Base-by-base conservation (phyloP, 2,888 invertebrate species). In the Melitaea athalia region DNA sequence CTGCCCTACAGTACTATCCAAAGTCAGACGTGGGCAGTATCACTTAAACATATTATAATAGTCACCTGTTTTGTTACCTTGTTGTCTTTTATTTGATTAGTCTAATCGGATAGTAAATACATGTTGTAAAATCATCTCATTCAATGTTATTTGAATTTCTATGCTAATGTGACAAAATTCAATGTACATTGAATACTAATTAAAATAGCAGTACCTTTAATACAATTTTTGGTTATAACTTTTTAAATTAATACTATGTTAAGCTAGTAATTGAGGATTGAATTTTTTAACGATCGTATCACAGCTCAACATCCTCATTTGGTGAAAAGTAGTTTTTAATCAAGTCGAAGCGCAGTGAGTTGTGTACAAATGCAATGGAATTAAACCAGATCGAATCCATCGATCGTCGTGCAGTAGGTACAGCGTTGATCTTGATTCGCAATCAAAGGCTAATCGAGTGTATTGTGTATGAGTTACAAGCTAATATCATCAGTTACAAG, bases 291-390 rank as follows among this genome's bases (percentile, higher is more conserved):
- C 14, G 24, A 53, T 53, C 31, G 31, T 24, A 31, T 11, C 17
- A 33, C n/a, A 3, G 31, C 7, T 55, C 59, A 60, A 60, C 61
- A 63, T 33, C 68, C 47, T 67, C 17, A 62, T 60, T 55, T 43
- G 55, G 49, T 62, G 45, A 57, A 61, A 70, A 66, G 68, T 63
- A 65, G 55, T 71, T 71, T 70, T 68, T 68, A 71, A 71, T 66
- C 68, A 66, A 65, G 47, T 59, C 47, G 31, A 17, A 68, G 47
- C 64, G 52, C 64, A 57, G 57, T 55, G 59, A 52, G 63, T 71
- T 68, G 71, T 66, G 63, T 71, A 59, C 65, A 63, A 66, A 68
- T 66, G 68, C 65, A 68, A 65, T 68, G 65, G 60, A 71, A 66
- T 68, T 66, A 63, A 65, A 63, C 55, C 45, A 12, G 33, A 69